Conservation (phyloP, 2,113 vertebrate species). For the Saimiri boliviensis region DNA sequence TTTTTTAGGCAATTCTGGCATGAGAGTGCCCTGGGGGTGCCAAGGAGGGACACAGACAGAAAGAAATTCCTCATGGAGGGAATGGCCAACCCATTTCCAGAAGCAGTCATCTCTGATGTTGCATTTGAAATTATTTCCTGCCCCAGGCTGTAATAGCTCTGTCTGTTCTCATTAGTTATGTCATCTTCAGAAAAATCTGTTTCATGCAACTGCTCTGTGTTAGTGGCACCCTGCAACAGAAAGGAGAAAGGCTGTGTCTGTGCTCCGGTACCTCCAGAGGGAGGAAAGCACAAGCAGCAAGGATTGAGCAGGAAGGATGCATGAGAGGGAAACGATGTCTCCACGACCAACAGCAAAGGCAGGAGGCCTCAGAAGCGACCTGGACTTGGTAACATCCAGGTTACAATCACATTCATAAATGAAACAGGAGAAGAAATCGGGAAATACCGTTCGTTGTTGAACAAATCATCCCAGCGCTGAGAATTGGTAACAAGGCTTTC, state of each 20-base stretch:
- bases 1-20: neutral
- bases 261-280: neutral
- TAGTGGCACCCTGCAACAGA: neutral
- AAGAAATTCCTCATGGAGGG: neutral
- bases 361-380: neutral
- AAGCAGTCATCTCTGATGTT: neutral
- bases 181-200: constrained; percentile 43
- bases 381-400: neutral
- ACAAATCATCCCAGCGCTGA: neutral
- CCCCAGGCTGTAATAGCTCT: constrained; percentile 26
- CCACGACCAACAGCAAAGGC: neutral
- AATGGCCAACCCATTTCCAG: constrained; percentile 21
- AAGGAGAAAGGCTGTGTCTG: constrained; percentile 44
- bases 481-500: neutral
- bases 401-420: neutral
- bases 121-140: constrained; percentile 64
- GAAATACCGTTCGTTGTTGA: neutral
- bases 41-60: neutral
- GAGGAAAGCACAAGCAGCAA: neutral
- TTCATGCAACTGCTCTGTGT: constrained; percentile 53
- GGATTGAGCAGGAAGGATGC: neutral
- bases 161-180: constrained; percentile 50
- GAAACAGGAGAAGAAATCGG: neutral
- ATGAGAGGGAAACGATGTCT: neutral
- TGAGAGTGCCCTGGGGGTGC: neutral